Percentiles rank a stretch among this genome's conserved stretches.
Conservation (phyloP, 2,113 vertebrate species). For the Pristiophorus japonicus region DNA sequence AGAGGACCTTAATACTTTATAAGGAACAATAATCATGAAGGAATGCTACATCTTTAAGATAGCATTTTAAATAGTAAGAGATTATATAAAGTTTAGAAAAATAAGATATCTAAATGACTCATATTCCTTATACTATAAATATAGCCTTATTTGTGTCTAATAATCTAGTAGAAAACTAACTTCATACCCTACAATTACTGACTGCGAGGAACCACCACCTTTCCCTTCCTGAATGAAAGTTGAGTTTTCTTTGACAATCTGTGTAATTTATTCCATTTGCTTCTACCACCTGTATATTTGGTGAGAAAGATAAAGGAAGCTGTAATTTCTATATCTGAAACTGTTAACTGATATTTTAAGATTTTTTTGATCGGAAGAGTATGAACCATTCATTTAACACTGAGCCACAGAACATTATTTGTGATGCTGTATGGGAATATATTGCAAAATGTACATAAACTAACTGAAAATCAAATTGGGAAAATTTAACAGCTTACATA, state of each 20-base stretch:
- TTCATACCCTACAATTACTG: slow-evolving; percentile 34
- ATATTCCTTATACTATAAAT: neutral
- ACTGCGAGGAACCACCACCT: slow-evolving; percentile 28
- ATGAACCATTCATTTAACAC: neutral
- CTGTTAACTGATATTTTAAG: neutral
- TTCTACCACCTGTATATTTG: neutral
- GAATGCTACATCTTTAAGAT: neutral
- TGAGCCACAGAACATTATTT: neutral
- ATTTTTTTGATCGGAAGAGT: neutral
- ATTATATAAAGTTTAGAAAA: neutral
- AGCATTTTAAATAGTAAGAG: neutral
- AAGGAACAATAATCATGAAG: neutral
- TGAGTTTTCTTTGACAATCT: neutral
- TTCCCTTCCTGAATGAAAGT: slow-evolving; percentile 14
- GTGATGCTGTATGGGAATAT: neutral
- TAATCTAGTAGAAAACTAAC: neutral
- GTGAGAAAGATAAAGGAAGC: neutral
- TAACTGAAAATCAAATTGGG: no score
- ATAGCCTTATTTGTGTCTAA: neutral
- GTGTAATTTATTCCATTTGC: slow-evolving; percentile 31
- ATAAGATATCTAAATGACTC: neutral
- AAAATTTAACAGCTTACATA: no score
- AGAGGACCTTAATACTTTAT: neutral
- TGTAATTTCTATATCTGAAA: neutral
- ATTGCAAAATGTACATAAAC: no score